phyloP scores from a whole-genome alignment of 35 echinoderm and acorn worm genomes.

The Holothuria glaberrima region DNA sequence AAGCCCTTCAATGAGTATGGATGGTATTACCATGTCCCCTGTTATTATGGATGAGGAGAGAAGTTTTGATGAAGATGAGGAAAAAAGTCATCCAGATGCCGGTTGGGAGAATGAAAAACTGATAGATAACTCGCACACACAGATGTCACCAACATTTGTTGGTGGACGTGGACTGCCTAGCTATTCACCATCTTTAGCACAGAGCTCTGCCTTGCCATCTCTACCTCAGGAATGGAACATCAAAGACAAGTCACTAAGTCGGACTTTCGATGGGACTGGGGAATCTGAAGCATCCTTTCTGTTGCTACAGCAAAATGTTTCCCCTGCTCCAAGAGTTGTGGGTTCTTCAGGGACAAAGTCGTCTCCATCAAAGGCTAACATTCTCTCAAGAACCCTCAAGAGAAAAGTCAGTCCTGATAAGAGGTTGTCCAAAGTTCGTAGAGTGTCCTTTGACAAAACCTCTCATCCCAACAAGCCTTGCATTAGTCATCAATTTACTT shows the following conservation, averaged over 20 bases:
- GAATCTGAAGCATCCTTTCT: constrained; percentile 18
- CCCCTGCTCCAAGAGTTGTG: background rate
- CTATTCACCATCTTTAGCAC: too few relatives aligned
- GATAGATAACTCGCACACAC: background rate
- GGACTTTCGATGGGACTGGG: background rate
- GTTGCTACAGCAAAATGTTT: background rate
- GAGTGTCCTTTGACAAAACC: background rate
- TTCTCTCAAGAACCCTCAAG: background rate
- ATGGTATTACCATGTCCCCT: too few relatives aligned
- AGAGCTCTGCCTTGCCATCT: too few relatives aligned
- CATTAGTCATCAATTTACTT: background rate
- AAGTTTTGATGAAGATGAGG: too few relatives aligned
- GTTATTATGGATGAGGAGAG: too few relatives aligned
- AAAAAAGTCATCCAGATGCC: too few relatives aligned
- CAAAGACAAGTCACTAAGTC: background rate
- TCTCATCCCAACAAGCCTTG: background rate
- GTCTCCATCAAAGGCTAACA: too few relatives aligned
- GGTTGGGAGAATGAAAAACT: too few relatives aligned
- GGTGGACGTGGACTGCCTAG: background rate
- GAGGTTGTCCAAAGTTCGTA: background rate
- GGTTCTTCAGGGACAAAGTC: too few relatives aligned
- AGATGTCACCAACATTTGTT: constrained; percentile 11
- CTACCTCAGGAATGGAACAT: too few relatives aligned
- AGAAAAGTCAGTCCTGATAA: background rate
- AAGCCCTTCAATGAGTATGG: too few relatives aligned